A percentile compares a stretch with the other conserved stretches of the same genome.
Conservation (phyloP, 1,140 invertebrate genomes). For the Dendroctonus ponderosae region DNA sequence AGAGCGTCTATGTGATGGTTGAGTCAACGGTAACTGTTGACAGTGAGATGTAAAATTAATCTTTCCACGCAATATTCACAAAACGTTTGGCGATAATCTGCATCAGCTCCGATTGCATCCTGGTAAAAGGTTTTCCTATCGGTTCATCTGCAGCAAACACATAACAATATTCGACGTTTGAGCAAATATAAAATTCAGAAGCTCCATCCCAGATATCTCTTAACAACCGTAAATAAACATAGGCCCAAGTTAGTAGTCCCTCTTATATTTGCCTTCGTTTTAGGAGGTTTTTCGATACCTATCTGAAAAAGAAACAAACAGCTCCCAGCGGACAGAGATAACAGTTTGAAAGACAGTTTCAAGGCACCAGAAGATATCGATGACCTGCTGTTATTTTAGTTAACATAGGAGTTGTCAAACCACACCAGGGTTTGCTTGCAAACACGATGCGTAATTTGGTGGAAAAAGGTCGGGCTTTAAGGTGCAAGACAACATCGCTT, state of each 20-base stretch:
- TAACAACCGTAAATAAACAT: slow-evolving; percentile 10
- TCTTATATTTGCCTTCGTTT: slow-evolving; percentile 7
- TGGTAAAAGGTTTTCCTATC: too few relatives aligned
- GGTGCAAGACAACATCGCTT: too few relatives aligned
- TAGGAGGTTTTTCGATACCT: background rate
- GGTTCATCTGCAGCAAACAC: too few relatives aligned
- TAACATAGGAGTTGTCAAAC: background rate
- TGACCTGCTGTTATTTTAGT: background rate
- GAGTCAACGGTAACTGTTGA: too few relatives aligned
- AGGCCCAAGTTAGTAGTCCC: background rate
- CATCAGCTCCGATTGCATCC: too few relatives aligned
- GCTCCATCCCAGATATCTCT: slow-evolving; percentile 5
- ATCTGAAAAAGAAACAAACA: slow-evolving; percentile 12
- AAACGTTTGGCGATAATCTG: too few relatives aligned
- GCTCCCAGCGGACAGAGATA: slow-evolving; percentile 14
- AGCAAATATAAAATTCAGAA: slow-evolving; percentile 16
- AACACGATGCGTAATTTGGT: too few relatives aligned
- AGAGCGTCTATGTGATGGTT: too few relatives aligned
- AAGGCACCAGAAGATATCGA: slow-evolving; percentile 1
- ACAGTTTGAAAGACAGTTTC: slow-evolving; percentile 7
- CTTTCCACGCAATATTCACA: too few relatives aligned
- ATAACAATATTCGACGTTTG: background rate
- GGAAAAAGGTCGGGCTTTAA: too few relatives aligned
- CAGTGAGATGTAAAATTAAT: too few relatives aligned
- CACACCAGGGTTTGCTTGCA: too few relatives aligned